Evolutionary conservation across 2,113 vertebrate species (phyloP).

Genomic region (Pseudopodoces humilis): DNA sequence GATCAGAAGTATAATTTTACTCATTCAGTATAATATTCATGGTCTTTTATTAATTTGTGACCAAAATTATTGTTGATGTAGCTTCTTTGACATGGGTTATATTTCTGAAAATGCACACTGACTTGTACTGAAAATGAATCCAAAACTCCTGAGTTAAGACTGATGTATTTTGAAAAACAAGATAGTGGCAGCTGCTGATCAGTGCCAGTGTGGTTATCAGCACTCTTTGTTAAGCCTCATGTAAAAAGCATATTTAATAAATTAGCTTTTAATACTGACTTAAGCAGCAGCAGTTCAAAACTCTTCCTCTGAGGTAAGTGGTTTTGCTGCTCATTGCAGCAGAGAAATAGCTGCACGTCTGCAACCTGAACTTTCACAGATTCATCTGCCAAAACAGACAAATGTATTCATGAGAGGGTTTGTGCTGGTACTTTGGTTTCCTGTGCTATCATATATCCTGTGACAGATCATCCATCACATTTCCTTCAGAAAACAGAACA

Average conservation of each 20-base stretch:
- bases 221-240: background rate
- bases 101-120: background rate
- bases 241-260: background rate
- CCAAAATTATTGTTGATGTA: background rate
- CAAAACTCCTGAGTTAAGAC: background rate
- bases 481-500: background rate
- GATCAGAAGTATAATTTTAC: background rate
- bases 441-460: background rate
- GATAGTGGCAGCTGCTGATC: background rate
- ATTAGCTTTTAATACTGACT: background rate
- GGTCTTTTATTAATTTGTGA: background rate
- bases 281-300: background rate
- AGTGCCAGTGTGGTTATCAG: background rate
- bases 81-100: background rate
- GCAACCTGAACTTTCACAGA: background rate
- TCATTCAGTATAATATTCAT: background rate
- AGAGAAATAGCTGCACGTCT: background rate
- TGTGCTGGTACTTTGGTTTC: background rate
- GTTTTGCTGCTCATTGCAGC: background rate
- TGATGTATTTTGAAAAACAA: background rate
- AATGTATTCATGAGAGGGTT: background rate
- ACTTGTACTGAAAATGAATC: background rate
- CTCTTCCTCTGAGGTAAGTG: background rate
- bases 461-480: background rate
- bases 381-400: background rate